These are phyloP conservation scores for Melanotaenia parkinsoni DNA, from an alignment of 2,797 vertebrate genomes.

Conservation along the genomic window DNA sequence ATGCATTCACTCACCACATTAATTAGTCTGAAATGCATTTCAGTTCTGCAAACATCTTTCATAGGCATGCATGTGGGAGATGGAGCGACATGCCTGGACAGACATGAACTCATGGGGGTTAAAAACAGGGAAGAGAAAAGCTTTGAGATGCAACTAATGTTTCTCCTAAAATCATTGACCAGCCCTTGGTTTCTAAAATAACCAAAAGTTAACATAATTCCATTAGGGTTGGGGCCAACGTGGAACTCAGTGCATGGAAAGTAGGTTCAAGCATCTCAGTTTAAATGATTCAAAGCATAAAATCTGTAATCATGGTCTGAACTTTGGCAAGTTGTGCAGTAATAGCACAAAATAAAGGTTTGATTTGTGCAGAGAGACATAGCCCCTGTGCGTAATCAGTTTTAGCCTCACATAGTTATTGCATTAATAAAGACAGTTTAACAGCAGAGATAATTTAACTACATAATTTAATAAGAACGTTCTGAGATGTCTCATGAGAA, in stretches of 20 bases:
- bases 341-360: constrained; percentile 8
- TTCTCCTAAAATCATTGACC: constrained; percentile 18
- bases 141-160: constrained; percentile 26
- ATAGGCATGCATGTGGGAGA: constrained; percentile 20
- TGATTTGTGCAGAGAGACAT: constrained; percentile 8
- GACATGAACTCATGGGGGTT: background rate
- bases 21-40: constrained; percentile 50
- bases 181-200: constrained; percentile 26
- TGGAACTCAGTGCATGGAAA: constrained; percentile 19
- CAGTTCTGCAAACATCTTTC: constrained; percentile 31
- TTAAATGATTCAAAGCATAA: constrained; percentile 25
- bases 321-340: constrained; percentile 4
- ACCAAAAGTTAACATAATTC: constrained; percentile 37
- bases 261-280: constrained; percentile 11
- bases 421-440: background rate
- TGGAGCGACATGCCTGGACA: constrained; percentile 17
- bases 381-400: background rate
- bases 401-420: background rate
- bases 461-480: constrained; percentile 1
- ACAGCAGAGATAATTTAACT: background rate
- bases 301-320: constrained; percentile 30
- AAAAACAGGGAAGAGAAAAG: constrained; percentile 35
- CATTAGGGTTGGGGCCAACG: constrained; percentile 34
- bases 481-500: background rate
- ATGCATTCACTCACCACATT: constrained; percentile 11